A percentile compares a stretch with the other conserved stretches of the same genome.
phyloP scores from a whole-genome alignment of 2,888 invertebrate species.

The Acholoe squamosa region DNA sequence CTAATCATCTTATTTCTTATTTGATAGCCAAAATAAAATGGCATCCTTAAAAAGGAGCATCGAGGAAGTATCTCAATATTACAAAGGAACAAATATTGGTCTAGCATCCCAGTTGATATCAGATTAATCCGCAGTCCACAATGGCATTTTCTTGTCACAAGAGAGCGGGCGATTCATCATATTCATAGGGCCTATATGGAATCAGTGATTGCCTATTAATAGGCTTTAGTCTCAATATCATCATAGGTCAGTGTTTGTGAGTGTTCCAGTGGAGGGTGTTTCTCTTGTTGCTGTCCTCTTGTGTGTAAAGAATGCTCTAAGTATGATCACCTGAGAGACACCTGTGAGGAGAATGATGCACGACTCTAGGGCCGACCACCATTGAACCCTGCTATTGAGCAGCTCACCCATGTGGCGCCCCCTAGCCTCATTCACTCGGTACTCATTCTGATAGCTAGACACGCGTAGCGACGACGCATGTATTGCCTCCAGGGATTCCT shows the following conservation, averaged over 20 bases:
- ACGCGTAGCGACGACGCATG: constrained; percentile 68
- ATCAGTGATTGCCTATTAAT: too few species aligned
- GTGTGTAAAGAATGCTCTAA: constrained; percentile 77
- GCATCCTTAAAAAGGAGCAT: too few species aligned
- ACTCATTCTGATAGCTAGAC: constrained; percentile 73
- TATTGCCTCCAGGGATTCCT: constrained; percentile 68
- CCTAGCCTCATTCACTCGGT: constrained; percentile 77
- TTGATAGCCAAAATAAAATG: too few species aligned
- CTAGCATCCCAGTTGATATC: too few species aligned
- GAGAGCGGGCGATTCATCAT: too few species aligned
- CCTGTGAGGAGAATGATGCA: constrained; percentile 77
- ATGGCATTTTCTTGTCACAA: too few species aligned
- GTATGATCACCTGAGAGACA: constrained; percentile 79
- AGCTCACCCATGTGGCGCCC: constrained; percentile 79
- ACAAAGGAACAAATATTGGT: too few species aligned
- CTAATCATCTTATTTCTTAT: too few species aligned
- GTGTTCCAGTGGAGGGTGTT: background rate
- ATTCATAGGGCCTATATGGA: too few species aligned
- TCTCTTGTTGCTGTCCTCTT: background rate
- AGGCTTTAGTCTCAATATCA: too few species aligned
- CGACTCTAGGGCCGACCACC: constrained; percentile 78
- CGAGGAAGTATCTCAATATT: too few species aligned
- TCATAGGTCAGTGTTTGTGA: background rate
- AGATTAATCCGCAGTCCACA: too few species aligned
- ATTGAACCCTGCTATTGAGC: constrained; percentile 75